Conservation (phyloP, 2,888 invertebrate genomes). For the Drosophila niveifrons region DNA sequence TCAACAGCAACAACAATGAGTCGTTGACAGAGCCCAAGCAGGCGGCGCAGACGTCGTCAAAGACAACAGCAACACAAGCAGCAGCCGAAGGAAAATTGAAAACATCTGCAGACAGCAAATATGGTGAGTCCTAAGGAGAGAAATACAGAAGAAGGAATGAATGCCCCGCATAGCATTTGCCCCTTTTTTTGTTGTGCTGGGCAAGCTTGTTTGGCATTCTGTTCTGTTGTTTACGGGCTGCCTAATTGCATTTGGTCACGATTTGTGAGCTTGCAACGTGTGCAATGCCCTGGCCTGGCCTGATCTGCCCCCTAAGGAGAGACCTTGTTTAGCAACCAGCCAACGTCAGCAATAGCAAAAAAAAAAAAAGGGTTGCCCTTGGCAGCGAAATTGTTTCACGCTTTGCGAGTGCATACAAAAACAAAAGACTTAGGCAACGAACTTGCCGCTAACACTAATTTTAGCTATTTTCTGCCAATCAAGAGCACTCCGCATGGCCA, state of each 20-base stretch:
- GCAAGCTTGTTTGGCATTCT: constrained; percentile 42
- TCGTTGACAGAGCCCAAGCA: constrained; percentile 42
- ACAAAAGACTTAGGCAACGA: constrained; percentile 76
- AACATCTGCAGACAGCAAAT: constrained; percentile 71
- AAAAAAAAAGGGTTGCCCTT: constrained; percentile 70
- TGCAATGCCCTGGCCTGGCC: constrained; percentile 33
- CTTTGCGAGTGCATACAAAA: constrained; percentile 34
- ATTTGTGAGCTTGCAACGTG: constrained; percentile 66
- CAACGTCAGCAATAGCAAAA: constrained; percentile 14
- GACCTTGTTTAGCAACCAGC: constrained; percentile 47
- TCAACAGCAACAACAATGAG: constrained; percentile 44
- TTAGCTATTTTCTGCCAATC: constrained; percentile 54
- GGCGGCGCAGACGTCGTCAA: constrained; percentile 25
- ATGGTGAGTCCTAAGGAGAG: constrained; percentile 71
- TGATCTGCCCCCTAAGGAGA: constrained; percentile 43
- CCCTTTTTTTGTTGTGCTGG: constrained; percentile 8
- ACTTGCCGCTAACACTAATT: constrained; percentile 64
- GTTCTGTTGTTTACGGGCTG: constrained; percentile 41
- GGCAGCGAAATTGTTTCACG: constrained; percentile 76
- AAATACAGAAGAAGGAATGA: constrained; percentile 2
- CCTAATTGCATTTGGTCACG: constrained; percentile 84
- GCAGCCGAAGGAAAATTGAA: constrained; percentile 51
- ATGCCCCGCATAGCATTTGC: constrained; percentile 10
- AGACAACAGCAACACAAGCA: constrained; percentile 16
- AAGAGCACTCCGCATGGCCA: constrained; percentile 26